Base-by-base conservation (phyloP, 1,140 invertebrate genomes). In the Drosophila pallidifrons region DNA sequence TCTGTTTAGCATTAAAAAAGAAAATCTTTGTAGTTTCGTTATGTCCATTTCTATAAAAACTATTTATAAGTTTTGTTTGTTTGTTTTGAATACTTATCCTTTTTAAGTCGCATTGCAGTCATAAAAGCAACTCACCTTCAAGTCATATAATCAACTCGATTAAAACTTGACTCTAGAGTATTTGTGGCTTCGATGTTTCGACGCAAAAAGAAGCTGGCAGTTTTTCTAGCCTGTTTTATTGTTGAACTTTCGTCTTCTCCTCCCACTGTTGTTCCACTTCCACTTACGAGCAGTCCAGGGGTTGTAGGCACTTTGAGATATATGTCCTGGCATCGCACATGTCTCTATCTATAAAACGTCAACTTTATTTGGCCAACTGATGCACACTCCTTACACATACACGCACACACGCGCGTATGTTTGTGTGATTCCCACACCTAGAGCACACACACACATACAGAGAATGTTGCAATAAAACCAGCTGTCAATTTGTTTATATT, bases 401-500 rank as follows among this genome's bases (percentile, higher is more conserved):
- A 16, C 58, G 13, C 11, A 49, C 52, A 2, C 59, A 11, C 45
- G 16, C 35, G 10, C 35, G 2, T 11, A 10, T 38, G 35, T 10
- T 20, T 20, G 20, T 20, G 20, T 20, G 35, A 10, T 8, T 15
- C 49, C 35, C n/a, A n/a, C 49, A 28, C 35, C 60, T 13, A 63
- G 43, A n/a, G 41, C 59, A 49, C 78, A 38, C 43, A 15, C 58
- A 46, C 55, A 63, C 43, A 8, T 25, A 15, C 58, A 46, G 49
- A 63, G 66, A 11, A 1, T 3, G 11, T n/a, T 73, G 77, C 74
- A 87, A 87, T 87, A 87, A 87, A 87, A 87, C 83, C 83, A 87
- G 83, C 85, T 87, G 83, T 87, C 77, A 77, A 83, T 87, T 87
- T 87, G 83, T 88, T 87, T 87, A 87, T 87, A 87, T 87, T 87